Base-by-base conservation (phyloP, 2,113 vertebrate species). In the Pandion haliaetus region DNA sequence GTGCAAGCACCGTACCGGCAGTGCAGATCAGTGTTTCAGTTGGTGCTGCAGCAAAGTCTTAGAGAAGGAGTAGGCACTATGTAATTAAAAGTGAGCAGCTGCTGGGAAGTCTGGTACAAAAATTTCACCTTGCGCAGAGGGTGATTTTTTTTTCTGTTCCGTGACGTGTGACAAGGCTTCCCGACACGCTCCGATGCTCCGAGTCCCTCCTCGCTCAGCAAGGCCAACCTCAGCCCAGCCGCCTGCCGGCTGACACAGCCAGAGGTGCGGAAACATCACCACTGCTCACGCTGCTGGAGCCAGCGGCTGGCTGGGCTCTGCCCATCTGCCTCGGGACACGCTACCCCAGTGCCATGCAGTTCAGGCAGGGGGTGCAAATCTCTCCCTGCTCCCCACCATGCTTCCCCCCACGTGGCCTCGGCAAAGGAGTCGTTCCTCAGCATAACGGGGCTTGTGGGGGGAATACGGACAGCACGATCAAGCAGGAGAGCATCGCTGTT, bases 1-100 rank as follows among this genome's bases (percentile, higher is more conserved):
- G 44, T 24, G 38, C 44, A 31, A 82, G 91, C 5, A 1, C 38
- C 2, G 1, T 2, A 11, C 4, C 1, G 1, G n/a, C n/a, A 36
- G 21, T 1, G 17, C 82, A 47, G 32, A 40, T 18, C 47, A 26
- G 42, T 0, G 6, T 6, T 49, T 47, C 72, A 36, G 28, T 5
- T 79, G 3, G 29, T 23, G 54, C 65, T 29, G 34, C 59, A 13
- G 25, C 4, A 17, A 47, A 55, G 38, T 15, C 88, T 52, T 8
- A 2, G 44, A 65, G 73, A 34, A 61, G 59, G 49, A 77, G 58
- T 1, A 44, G 63, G 38, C 59, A 8, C 23, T 3, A 1, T 26
- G 67, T 45, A 74, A 92, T 76, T 90, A 96, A 83, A 84, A 76
- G 50, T 3, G 18, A 92, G 77, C 71, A 71, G 69, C 79, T 74